Percentiles rank a stretch among this genome's conserved stretches.
Evolutionary conservation across 2,113 vertebrate genomes (phyloP).

Genomic region (Monopterus albus): DNA sequence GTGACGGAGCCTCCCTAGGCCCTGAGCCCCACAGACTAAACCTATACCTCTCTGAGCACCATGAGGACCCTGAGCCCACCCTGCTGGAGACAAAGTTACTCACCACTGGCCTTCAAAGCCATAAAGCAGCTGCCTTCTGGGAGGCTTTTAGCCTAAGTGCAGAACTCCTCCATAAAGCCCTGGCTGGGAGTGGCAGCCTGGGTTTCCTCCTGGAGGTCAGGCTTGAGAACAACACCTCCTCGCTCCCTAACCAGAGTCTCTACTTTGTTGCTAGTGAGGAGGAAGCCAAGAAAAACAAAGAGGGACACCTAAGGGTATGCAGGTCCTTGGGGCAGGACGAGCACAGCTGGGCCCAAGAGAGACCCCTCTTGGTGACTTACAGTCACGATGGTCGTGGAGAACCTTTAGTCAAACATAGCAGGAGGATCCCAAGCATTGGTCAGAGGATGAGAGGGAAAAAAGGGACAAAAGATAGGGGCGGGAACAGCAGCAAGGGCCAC

Average conservation of each 20-base stretch:
- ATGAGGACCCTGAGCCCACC: slow-evolving; percentile 46
- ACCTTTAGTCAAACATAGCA: slow-evolving; percentile 75
- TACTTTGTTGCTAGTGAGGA: slow-evolving; percentile 21
- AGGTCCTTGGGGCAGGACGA: slow-evolving; percentile 82
- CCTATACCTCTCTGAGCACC: slow-evolving; percentile 75
- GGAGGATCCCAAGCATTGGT: slow-evolving; percentile 51
- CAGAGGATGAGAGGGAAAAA: slow-evolving; percentile 69
- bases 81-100: slow-evolving; percentile 81
- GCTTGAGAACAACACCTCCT: slow-evolving; percentile 66
- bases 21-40: slow-evolving; percentile 71
- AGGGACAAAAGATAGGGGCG: slow-evolving; percentile 59
- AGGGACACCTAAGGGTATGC: slow-evolving; percentile 75
- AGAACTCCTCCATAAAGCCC: slow-evolving; percentile 71
- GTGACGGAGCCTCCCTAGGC: slow-evolving; percentile 29
- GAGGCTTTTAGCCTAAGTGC: slow-evolving; percentile 80
- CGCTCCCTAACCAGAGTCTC: slow-evolving; percentile 24
- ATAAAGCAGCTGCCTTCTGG: slow-evolving; percentile 69
- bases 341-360: slow-evolving; percentile 83
- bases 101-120: slow-evolving; percentile 12
- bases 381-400: slow-evolving; percentile 83
- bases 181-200: slow-evolving; percentile 58
- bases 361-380: slow-evolving; percentile 86
- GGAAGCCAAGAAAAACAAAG: slow-evolving; percentile 36
- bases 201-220: slow-evolving; percentile 80
- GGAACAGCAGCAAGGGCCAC: slow-evolving; percentile 62